A percentile compares a stretch with the other conserved stretches of the same genome.
These are phyloP conservation scores for Panagrolaimus sp. DNA, from an alignment of 1,140 invertebrate species.

Conservation along the genomic window DNA sequence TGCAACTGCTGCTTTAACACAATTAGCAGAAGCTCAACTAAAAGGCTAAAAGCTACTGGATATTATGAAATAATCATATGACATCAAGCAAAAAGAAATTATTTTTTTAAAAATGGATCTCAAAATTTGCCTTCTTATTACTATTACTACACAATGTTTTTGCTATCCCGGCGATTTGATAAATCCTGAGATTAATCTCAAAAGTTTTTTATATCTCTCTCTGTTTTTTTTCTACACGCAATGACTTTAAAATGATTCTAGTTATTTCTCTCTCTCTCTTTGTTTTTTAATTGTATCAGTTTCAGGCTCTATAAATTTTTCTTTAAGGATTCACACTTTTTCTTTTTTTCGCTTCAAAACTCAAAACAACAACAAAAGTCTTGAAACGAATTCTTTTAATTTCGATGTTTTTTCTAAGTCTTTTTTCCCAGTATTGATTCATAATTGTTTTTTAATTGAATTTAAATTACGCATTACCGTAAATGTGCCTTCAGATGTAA, in stretches of 20 bases:
- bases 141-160: neutral
- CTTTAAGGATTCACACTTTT: slow-evolving; percentile 9
- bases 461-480: neutral
- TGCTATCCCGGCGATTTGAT: neutral
- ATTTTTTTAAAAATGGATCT: neutral
- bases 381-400: neutral
- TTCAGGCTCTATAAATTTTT: neutral
- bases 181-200: too few species aligned
- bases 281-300: neutral
- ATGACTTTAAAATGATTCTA: slow-evolving; percentile 1
- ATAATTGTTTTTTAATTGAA: neutral
- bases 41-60: neutral
- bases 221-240: too few species aligned
- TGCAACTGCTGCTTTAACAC: neutral
- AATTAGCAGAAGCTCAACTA: neutral
- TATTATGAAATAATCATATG: slow-evolving; percentile 9
- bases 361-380: neutral
- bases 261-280: neutral
- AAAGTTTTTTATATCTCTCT: neutral
- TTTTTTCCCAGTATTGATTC: slow-evolving; percentile 1
- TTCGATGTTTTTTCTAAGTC: too few species aligned
- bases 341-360: neutral
- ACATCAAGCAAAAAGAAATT: neutral
- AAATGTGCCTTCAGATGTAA: slow-evolving; percentile 10
- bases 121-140: neutral